Evolutionary conservation across 2,113 vertebrate genomes (phyloP), one percentile per base, ranked within the genome.

Genomic region (Syngnathus typhle): DNA sequence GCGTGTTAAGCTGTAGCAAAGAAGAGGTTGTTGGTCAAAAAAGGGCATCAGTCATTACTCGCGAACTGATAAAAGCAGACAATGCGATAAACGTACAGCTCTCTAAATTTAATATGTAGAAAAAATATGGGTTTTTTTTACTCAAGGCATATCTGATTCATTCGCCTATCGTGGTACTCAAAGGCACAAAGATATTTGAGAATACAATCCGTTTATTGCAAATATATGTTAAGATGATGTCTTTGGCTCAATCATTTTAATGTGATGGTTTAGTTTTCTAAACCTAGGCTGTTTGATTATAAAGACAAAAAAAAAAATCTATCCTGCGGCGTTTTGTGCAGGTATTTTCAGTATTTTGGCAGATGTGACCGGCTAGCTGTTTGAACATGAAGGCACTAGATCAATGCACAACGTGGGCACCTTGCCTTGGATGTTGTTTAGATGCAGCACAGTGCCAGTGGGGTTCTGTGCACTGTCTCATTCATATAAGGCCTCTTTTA

Each of bases 401-500:
- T 87, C 85, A 80, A 83, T 87, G 87, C 72, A 70, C 77, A 85
- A 75, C 73, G 72, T 61, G 67, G 70, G 55, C 70, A 65, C 38
- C 54, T 63, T 32, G 81, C 77, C 83, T 81, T 71, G 68, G 67
- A 75, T 51, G 46, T 71, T 84, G 85, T 83, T 88, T 78, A 82
- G 82, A 82, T 82, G 81, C 75, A 82, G 76, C 72, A 27, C 71
- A 74, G 81, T 70, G 73, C 83, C 69, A 15, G 65, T 73, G 86
- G 81, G 78, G 81, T 72, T 67, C 73, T 72, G 70, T 75, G 73
- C 71, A 79, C 79, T 72, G 78, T 80, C 71, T 65, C 39, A 79
- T 84, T 85, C 79, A 81, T 82, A 82, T 83, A 85, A 85, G 84
- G 74, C 78, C 82, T 80, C 76, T 83, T 78, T 85, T 75, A 74